Conservation (phyloP, 2,113 vertebrate genomes). For the Mobula hypostoma region DNA sequence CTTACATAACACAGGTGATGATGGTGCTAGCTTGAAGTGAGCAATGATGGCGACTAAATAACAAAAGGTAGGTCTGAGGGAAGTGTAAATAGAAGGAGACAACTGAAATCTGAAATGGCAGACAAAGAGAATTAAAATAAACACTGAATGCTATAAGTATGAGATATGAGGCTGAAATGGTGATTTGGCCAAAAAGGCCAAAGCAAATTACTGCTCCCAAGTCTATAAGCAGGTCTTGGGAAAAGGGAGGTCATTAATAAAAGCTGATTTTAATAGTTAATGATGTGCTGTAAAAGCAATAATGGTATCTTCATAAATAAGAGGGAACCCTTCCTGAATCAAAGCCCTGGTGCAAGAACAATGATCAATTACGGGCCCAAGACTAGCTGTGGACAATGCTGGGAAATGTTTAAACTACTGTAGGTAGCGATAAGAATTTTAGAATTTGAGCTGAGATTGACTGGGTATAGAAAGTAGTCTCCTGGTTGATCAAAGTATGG, state of each 20-base stretch:
- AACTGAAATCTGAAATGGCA: too few relatives aligned
- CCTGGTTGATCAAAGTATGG: neutral
- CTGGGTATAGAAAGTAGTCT: neutral
- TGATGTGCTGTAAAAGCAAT: neutral
- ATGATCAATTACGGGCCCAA: neutral
- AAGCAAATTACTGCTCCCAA: neutral
- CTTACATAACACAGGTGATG: too few relatives aligned
- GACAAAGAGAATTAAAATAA: too few relatives aligned
- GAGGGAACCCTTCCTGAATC: neutral
- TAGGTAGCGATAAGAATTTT: too few relatives aligned
- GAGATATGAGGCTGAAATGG: too few relatives aligned
- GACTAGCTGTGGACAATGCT: neutral
- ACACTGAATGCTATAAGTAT: too few relatives aligned
- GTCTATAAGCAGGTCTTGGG: neutral
- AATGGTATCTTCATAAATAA: neutral
- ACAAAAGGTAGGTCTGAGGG: too few relatives aligned
- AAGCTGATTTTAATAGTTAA: neutral
- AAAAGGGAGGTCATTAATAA: neutral
- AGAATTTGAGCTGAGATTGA: neutral
- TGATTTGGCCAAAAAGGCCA: too few relatives aligned
- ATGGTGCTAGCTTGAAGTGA: too few relatives aligned
- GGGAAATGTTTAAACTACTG: neutral
- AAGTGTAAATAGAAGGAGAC: too few relatives aligned
- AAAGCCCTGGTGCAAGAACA: neutral
- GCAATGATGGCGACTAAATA: too few relatives aligned